These are phyloP conservation scores for Enteromius argenteus DNA, from an alignment of 2,797 vertebrate species.

Conservation along the genomic window DNA sequence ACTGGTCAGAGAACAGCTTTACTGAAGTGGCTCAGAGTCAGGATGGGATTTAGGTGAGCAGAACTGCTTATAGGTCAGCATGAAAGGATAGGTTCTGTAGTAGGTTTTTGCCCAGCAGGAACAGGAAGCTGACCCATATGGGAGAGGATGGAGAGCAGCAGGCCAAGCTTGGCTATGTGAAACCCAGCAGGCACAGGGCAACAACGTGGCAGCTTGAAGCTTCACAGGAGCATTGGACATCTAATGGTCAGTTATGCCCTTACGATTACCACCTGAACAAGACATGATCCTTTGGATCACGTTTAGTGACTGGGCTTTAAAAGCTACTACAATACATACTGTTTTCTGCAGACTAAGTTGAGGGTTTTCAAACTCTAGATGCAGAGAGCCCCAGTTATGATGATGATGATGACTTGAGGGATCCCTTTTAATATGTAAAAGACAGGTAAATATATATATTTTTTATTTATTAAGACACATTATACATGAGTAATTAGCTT, in stretches of 20 bases:
- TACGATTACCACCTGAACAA: slow-evolving; percentile 44
- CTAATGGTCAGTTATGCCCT: slow-evolving; percentile 16
- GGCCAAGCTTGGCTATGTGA: slow-evolving; percentile 53
- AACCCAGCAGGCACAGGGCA: slow-evolving; percentile 32
- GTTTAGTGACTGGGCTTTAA: slow-evolving; percentile 32
- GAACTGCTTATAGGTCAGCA: slow-evolving; percentile 32
- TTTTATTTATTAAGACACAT: background rate
- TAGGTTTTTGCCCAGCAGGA: slow-evolving; percentile 47
- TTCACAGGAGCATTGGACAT: slow-evolving; percentile 58
- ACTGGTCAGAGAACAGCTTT: slow-evolving; percentile 14
- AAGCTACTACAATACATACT: background rate
- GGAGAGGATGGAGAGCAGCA: slow-evolving; percentile 56
- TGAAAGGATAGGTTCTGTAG: slow-evolving; percentile 47
- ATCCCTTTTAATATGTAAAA: background rate
- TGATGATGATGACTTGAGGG: background rate
- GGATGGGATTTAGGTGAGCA: slow-evolving; percentile 19
- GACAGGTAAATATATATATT: background rate
- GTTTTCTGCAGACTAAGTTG: background rate
- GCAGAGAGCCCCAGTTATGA: background rate
- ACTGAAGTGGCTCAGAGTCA: slow-evolving; percentile 23
- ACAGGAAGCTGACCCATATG: slow-evolving; percentile 62
- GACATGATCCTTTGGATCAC: slow-evolving; percentile 31
- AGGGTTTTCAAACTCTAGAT: background rate
- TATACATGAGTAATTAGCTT: background rate
- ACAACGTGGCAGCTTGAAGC: slow-evolving; percentile 60